These are phyloP conservation scores for Podarcis siculus DNA, from an alignment of 2,797 vertebrate species.

Conservation along the genomic window DNA sequence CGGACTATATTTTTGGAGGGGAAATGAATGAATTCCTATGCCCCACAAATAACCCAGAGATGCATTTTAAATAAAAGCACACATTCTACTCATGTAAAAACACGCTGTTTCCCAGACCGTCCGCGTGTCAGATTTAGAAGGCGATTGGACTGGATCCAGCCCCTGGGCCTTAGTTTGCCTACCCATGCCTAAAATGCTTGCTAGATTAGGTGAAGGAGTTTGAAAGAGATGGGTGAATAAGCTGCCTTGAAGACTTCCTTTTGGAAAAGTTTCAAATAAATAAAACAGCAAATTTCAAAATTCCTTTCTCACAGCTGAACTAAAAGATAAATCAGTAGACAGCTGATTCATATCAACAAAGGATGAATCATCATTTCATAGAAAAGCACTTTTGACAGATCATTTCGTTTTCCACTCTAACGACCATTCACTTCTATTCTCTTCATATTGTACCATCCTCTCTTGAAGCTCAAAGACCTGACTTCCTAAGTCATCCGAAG, in stretches of 20 bases:
- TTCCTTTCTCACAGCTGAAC: conserved; percentile 40
- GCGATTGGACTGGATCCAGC: too few relatives aligned
- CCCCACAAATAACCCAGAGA: too few relatives aligned
- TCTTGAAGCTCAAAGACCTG: neutral
- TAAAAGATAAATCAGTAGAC: conserved; percentile 27
- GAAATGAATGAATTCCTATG: too few relatives aligned
- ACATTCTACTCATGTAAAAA: too few relatives aligned
- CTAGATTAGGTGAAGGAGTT: neutral
- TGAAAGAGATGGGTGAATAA: neutral
- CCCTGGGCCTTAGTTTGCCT: too few relatives aligned
- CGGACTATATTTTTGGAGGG: too few relatives aligned
- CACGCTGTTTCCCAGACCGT: too few relatives aligned
- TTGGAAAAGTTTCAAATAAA: neutral
- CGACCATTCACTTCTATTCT: neutral
- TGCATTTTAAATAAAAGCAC: too few relatives aligned
- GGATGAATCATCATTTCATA: conserved; percentile 16
- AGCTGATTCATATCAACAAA: neutral
- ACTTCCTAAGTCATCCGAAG: neutral
- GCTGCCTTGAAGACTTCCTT: neutral
- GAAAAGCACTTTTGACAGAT: neutral
- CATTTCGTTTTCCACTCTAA: neutral
- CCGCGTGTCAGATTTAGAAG: too few relatives aligned
- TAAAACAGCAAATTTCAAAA: conserved; percentile 26
- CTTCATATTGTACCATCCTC: neutral
- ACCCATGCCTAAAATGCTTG: neutral